Percentiles rank a stretch among this genome's conserved stretches.
Conservation (phyloP, 2,797 vertebrate species). For the Danio tinwini region DNA sequence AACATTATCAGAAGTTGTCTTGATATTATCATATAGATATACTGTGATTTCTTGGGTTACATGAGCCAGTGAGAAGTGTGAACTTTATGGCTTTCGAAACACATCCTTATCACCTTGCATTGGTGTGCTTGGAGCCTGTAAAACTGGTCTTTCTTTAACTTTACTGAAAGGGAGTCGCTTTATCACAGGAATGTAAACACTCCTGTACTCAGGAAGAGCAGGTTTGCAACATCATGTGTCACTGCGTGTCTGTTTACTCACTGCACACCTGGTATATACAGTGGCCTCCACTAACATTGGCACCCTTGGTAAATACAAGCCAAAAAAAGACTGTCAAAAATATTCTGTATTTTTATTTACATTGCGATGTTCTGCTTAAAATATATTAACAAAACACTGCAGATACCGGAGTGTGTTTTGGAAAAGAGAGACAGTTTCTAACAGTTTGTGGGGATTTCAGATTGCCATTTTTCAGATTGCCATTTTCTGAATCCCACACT, state of each 20-base stretch:
- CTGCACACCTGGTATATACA: not conserved
- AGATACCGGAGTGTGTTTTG: too few species aligned
- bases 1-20: not conserved
- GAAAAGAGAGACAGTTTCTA: too few species aligned
- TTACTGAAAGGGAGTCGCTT: constrained; percentile 62
- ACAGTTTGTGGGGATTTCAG: too few species aligned
- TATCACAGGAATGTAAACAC: constrained; percentile 72
- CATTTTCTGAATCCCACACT: too few species aligned
- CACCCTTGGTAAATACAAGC: too few species aligned
- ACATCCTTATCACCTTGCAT: constrained; percentile 31
- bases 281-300: too few species aligned
- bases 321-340: too few species aligned
- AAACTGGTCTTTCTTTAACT: constrained; percentile 74
- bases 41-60: constrained; percentile 9
- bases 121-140: constrained; percentile 60
- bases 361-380: too few species aligned
- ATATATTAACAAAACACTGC: too few species aligned
- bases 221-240: constrained; percentile 17
- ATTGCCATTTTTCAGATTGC: too few species aligned
- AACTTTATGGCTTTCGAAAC: constrained; percentile 13
- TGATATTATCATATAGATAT: constrained; percentile 10
- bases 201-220: constrained; percentile 34
- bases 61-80: constrained; percentile 13
- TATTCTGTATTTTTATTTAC: not conserved
- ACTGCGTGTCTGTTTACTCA: constrained; percentile 11